Evolutionary conservation across 2,888 invertebrate species (phyloP).

Genomic region (Desoria tigrina): DNA sequence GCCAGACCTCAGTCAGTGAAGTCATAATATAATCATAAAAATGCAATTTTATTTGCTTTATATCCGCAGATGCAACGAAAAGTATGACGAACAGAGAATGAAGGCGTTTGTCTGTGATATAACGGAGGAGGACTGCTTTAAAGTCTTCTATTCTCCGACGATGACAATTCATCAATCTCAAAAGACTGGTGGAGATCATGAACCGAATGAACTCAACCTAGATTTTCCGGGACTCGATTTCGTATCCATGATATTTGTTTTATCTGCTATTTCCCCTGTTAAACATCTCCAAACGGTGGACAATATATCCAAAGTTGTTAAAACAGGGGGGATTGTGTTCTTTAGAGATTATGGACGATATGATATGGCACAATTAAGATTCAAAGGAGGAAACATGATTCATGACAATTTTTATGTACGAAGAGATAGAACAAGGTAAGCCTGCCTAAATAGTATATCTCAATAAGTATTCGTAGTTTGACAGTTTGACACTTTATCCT

Average conservation of each 20-base stretch:
- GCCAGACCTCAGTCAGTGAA: not conserved
- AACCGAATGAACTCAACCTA: no score
- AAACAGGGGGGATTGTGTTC: slow-evolving; percentile 77
- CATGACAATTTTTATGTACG: slow-evolving; percentile 93
- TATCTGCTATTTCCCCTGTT: slow-evolving; percentile 89
- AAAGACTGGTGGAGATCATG: not conserved
- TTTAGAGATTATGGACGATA: slow-evolving; percentile 96
- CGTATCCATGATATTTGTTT: slow-evolving; percentile 87
- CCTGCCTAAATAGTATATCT: not conserved
- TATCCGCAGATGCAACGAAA: slow-evolving; percentile 56
- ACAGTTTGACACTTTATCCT: not conserved
- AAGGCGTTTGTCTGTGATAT: slow-evolving; percentile 83
- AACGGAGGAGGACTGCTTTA: slow-evolving; percentile 68
- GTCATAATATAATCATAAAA: not conserved
- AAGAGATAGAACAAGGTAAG: slow-evolving; percentile 91
- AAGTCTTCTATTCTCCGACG: not conserved
- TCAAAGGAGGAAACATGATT: slow-evolving; percentile 88
- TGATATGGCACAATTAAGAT: slow-evolving; percentile 91
- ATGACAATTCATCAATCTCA: not conserved
- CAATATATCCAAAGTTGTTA: slow-evolving; percentile 68
- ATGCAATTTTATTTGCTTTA: not conserved
- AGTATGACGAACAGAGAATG: slow-evolving; percentile 68
- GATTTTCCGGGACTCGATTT: slow-evolving; percentile 74
- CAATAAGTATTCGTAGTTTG: not conserved
- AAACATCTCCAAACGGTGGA: slow-evolving; percentile 66